Base-by-base conservation (phyloP, 2,888 invertebrate species). In the Drosophila helvetica region DNA sequence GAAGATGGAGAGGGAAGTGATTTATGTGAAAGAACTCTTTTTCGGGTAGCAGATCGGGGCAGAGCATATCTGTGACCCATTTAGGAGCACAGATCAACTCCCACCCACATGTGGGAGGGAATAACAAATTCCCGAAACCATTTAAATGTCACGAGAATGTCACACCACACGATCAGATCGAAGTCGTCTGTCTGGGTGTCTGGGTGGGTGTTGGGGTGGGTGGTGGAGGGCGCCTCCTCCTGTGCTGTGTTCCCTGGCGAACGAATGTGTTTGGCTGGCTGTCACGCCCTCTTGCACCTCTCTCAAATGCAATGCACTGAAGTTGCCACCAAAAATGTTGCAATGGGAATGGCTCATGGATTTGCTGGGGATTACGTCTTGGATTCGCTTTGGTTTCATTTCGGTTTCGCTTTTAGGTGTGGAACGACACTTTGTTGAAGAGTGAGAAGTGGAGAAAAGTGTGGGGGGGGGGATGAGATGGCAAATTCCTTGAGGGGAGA, bases 91-190 rank as follows among this genome's bases (percentile, higher is more conserved):
- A 50, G 33, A 51, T 57, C 53, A 30, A 53, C 53, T 54, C 12
- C 18, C 33, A 38, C 30, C 27, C 27, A 7, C 33, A 10, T 30
- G 64, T 68, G 43, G 54, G 59, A 50, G 43, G 69, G 46, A 69
- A 58, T 48, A 58, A 59, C 69, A 68, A 68, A 68, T 67, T 51
- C 55, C 19, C 48, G 53, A 58, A 27, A 56, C 45, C 47, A 70
- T 69, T 69, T 50, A 68, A 63, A 69, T 69, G 69, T 69, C 60
- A 61, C 56, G 38, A 43, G 53, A 70, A 61, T 71, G 55, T 52
- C 61, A 54, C 50, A 55, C 27, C 60, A 8, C 7, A 27, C 38
- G 45, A 55, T 22, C 27, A 25, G 51, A 65, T 46, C 51, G 45
- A 58, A 15, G 38, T 57, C n/a, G 22, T 22, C 22, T 22, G 22